Evolutionary conservation across 2,113 vertebrate genomes (phyloP), one percentile per base, ranked within the genome.

Genomic region (Rhabdornis inornatus): DNA sequence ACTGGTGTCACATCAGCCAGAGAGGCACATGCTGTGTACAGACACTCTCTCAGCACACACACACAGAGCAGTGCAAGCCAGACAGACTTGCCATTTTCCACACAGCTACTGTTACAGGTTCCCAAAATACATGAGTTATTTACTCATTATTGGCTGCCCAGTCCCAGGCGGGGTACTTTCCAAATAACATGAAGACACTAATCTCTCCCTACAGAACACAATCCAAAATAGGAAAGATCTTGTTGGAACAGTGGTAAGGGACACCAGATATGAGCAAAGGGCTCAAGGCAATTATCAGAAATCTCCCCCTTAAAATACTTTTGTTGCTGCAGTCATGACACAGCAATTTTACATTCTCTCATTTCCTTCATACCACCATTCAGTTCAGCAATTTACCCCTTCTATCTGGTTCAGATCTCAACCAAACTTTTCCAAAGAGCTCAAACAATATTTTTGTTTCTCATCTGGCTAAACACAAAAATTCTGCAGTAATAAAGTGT

Each of bases 161-260:
- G 66, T 50, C 33, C 14, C 42, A 90, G 55, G 45, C 63, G 0
- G 10, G 33, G 45, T 69, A 68, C 79, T 83, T 88, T 94, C 90
- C 85, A 85, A 92, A 74, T 45, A 92, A 69, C 42, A 81, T 1
- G n/a, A 89, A 86, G 76, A 47, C 55, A 83, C 55, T 92, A 65
- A 93, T 65, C 82, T 87, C 64, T 83, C 50, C 35, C 60, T 52
- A 10, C 47, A 75, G 91, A 83, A 47, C 52, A 63, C 21, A 44
- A 47, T 66, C 90, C 71, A 94, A 94, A 95, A 92, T 83, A 86
- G 86, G 72, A 94, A 89, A 87, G 72, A n/a, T 83, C 47, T 78
- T 77, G 40, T 72, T 90, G 83, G 52, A 90, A 52, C 44, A 70
- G 9, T 24, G 56, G 27, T 71, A 66, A 81, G 47, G 24, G 52